Evolutionary conservation across 30 jellyfish, hydroid and myxozoan genomes (phyloP).

Genomic region (Nemopilema nomurai): DNA sequence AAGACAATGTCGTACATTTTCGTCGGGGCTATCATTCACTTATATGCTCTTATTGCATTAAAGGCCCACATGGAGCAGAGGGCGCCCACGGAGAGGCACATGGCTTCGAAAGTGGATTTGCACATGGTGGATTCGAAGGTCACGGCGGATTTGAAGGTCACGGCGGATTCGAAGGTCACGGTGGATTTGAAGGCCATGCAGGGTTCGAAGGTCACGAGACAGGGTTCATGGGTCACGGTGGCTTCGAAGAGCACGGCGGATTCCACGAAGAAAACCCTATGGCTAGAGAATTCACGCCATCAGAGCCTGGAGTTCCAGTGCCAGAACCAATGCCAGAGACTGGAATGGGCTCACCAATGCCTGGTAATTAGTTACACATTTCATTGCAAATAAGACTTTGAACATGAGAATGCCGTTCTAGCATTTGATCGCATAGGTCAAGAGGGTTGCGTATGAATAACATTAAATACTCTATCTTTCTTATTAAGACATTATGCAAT

Average conservation of each 20-base stretch:
- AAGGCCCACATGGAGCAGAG: background rate
- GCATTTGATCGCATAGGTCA: no score
- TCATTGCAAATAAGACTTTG: background rate
- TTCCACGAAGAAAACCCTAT: slow-evolving; percentile 55
- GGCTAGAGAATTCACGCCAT: slow-evolving; percentile 51
- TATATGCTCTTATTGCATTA: background rate
- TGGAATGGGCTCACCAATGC: slow-evolving; percentile 22
- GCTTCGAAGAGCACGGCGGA: slow-evolving; percentile 51
- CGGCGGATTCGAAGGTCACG: slow-evolving; percentile 30
- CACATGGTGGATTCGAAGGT: slow-evolving; percentile 31
- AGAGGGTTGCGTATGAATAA: no score
- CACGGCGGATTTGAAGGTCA: slow-evolving; percentile 25
- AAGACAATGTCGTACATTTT: no score
- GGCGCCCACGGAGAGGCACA: slow-evolving; percentile 50
- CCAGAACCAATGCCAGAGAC: slow-evolving; percentile 67
- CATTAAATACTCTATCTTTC: no score
- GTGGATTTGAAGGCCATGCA: slow-evolving; percentile 5
- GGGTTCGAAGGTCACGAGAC: slow-evolving; percentile 38
- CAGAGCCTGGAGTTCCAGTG: slow-evolving; percentile 41
- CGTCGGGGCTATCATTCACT: no score
- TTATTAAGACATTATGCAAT: no score
- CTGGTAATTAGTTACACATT: slow-evolving; percentile 39
- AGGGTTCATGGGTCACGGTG: slow-evolving; percentile 45
- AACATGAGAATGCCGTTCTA: background rate
- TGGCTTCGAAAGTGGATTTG: slow-evolving; percentile 40